Evolutionary conservation across 2,888 invertebrate species (phyloP), one percentile per base, ranked within the genome.

Genomic region (Invenusta paracnida): DNA sequence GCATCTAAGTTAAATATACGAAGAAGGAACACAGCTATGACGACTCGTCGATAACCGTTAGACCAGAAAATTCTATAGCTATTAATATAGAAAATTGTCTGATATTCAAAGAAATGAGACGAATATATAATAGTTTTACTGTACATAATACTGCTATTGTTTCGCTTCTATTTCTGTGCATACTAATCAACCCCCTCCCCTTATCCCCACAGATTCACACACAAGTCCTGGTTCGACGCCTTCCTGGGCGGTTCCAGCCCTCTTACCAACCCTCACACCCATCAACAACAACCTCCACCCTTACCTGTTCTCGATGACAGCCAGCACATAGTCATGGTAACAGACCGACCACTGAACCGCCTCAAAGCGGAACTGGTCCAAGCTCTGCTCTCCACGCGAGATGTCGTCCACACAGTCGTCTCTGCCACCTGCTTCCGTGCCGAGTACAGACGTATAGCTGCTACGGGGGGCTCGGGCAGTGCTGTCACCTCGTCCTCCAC

Each of bases 141-240:
- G n/a, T n/a, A n/a, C n/a, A n/a, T n/a, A n/a, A n/a, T n/a, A n/a
- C n/a, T n/a, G n/a, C n/a, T n/a, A n/a, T n/a, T n/a, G n/a, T n/a
- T n/a, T n/a, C n/a, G n/a, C n/a, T n/a, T n/a, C n/a, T n/a, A n/a
- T n/a, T n/a, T n/a, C n/a, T n/a, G n/a, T n/a, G n/a, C n/a, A n/a
- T n/a, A n/a, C n/a, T n/a, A n/a, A n/a, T n/a, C n/a, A n/a, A n/a
- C n/a, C n/a, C n/a, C n/a, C n/a, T n/a, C n/a, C n/a, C n/a, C n/a
- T n/a, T n/a, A n/a, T n/a, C 48, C 29, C 85, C 29, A 23, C 28
- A 91, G 91, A 87, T 89, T 91, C 89, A 98, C 98, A 73, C 98
- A 98, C 92, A 95, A 96, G 88, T 98, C 98, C 0, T 99, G 98
- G 98, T 99, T 99, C 92, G 98, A 98, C 13, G 96, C 96, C 88